phyloP scores from a whole-genome alignment of 2,888 invertebrate species.

The Capitulum mitella region DNA sequence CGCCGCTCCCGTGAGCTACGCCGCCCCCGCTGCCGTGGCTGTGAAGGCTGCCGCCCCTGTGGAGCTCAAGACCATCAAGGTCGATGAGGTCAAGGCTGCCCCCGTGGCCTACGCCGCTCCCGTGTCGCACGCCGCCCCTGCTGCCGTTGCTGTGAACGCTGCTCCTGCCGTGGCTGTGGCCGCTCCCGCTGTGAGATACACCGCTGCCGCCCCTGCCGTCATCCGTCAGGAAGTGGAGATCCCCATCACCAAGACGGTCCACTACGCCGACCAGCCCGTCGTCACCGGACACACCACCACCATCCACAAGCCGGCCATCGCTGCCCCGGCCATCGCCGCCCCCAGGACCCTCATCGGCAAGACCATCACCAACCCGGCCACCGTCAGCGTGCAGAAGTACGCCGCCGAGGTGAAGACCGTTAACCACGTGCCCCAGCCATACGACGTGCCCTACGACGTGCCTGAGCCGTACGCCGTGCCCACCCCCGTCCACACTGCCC shows the following conservation, averaged over 20 bases:
- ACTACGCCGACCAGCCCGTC: slow-evolving; percentile 32
- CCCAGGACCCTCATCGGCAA: slow-evolving; percentile 32
- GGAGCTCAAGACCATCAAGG: no score
- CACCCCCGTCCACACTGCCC: background rate
- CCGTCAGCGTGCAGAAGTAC: background rate
- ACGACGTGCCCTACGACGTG: slow-evolving; percentile 3
- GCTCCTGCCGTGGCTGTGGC: background rate
- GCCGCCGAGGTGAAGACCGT: background rate
- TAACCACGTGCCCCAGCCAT: background rate
- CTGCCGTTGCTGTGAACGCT: no score
- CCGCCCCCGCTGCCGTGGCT: no score
- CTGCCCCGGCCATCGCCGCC: slow-evolving; percentile 34
- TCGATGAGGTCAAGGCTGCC: no score
- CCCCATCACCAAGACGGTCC: slow-evolving; percentile 33
- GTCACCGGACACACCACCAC: slow-evolving; percentile 32
- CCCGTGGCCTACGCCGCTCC: no score
- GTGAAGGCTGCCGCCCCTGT: no score
- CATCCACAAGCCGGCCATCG: slow-evolving; percentile 33
- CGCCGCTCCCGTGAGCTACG: no score
- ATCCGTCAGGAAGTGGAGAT: slow-evolving; percentile 31
- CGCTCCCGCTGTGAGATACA: slow-evolving; percentile 1
- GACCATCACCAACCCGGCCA: slow-evolving; percentile 30
- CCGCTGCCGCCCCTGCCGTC: slow-evolving; percentile 29
- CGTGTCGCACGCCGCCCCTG: no score
- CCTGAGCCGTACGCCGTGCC: slow-evolving; percentile 12